Evolutionary conservation across 1,140 invertebrate species (phyloP), one percentile per base, ranked within the genome.

Genomic region (Brachystomella parvula): DNA sequence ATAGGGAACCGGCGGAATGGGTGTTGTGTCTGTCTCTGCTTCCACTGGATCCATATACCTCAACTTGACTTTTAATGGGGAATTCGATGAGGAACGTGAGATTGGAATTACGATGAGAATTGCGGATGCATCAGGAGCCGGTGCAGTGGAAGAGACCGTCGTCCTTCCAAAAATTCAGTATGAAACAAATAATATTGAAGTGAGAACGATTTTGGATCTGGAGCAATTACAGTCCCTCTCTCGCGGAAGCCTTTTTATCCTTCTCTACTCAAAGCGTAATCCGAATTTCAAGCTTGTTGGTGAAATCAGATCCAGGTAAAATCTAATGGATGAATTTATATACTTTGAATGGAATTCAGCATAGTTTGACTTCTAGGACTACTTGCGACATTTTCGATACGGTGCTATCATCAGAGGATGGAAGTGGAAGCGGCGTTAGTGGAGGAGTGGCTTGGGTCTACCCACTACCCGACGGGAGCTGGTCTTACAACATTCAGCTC

Each of bases 311-410:
- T 73, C 64, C 72, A 69, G 65, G 64, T 69, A 53, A 71, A 69
- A 67, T 72, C 26, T 31, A 19, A 28, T 12, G 24, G 3, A 12
- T 24, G 21, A 60, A 32, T 60, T 15, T 29, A 28, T 35, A 60
- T 12, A 12, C 19, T 60, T 30, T 29, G 58, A 19, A 60, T 31
- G 12, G 31, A 31, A 9, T 60, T 30, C 53, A 57, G n/a, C n/a
- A n/a, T n/a, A 57, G 12, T 67, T 21, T 32, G 12, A 78, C 83
- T 90, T 3, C 80, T 85, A 3, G 85, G 88, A 12, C 82, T 86
- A 85, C 85, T 6, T 92, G 90, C 74, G 89, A 93, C 76, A 81
- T 92, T 47, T 91, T 89, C 75, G 88, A 90, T 70, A 82, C 76
- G 31, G 69, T 76, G 24, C 65, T 78, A 9, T 69, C 71, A 9